These are phyloP conservation scores for Pangasius mekongensis DNA, from an alignment of 2,797 vertebrate species.

Conservation along the genomic window DNA sequence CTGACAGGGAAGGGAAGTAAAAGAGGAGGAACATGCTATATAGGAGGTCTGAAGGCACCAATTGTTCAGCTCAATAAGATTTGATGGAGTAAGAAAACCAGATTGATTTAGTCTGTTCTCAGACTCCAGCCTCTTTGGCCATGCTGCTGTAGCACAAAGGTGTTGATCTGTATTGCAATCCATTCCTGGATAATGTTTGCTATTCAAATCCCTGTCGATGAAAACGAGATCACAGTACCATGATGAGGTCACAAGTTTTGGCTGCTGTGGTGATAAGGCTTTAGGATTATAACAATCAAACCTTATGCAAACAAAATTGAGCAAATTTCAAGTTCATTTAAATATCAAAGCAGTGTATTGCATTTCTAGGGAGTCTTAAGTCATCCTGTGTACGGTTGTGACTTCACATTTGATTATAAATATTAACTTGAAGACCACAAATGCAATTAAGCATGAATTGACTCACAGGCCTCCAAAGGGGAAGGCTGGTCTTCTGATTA, in stretches of 20 bases:
- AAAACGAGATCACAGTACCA: conserved; percentile 16
- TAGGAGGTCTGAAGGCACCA: conserved; percentile 62
- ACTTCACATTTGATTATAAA: conserved; percentile 4
- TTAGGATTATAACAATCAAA: conserved; percentile 36
- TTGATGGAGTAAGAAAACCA: conserved; percentile 54
- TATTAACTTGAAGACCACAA: conserved; percentile 24
- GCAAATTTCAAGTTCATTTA: conserved; percentile 17
- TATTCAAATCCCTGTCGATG: conserved; percentile 45
- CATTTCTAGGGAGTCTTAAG: conserved; percentile 16
- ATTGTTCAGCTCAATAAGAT: conserved; percentile 60
- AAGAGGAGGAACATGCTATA: conserved; percentile 45
- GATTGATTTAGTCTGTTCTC: conserved; percentile 48
- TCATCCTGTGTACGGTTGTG: not conserved
- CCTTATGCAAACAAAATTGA: conserved; percentile 8
- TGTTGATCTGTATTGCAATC: conserved; percentile 35
- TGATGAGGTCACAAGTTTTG: conserved; percentile 5
- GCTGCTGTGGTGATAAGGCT: conserved; percentile 11
- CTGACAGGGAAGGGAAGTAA: conserved; percentile 64
- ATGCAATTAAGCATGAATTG: conserved; percentile 22
- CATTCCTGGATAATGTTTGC: conserved; percentile 38
- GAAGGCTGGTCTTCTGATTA: conserved; percentile 30
- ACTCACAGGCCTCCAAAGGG: not conserved
- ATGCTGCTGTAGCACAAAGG: conserved; percentile 36
- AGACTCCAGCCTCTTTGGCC: conserved; percentile 43
- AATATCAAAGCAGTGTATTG: conserved; percentile 27